These are phyloP conservation scores for Ophiothrix spiculata DNA, from an alignment of 35 echinoderm and acorn worm genomes.

Conservation along the genomic window DNA sequence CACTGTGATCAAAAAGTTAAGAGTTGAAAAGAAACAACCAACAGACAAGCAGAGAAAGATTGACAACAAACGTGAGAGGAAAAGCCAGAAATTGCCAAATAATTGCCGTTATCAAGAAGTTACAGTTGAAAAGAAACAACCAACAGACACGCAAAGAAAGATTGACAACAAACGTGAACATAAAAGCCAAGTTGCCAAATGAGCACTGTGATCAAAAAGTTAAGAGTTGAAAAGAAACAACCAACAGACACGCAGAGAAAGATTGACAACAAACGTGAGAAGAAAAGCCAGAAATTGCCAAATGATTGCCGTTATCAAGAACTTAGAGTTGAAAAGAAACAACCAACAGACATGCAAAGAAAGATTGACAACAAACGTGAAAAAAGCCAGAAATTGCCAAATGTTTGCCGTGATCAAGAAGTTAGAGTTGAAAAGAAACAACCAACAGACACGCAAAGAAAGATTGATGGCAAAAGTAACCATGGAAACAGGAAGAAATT, in stretches of 20 bases:
- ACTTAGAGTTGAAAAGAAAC: neutral
- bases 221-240: too few species aligned
- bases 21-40: too few species aligned
- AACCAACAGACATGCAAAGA: neutral
- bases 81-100: too few species aligned
- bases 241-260: too few species aligned
- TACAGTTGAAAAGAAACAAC: too few species aligned
- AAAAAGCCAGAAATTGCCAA: neutral
- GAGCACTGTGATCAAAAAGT: neutral
- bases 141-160: too few species aligned
- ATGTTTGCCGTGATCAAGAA: neutral
- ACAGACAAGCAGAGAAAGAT: too few species aligned
- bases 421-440: neutral
- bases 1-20: too few species aligned
- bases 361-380: neutral
- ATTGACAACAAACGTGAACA: neutral
- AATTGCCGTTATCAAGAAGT: too few species aligned
- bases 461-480: neutral
- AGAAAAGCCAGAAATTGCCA: neutral
- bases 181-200: neutral
- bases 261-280: too few species aligned
- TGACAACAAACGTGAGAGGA: too few species aligned
- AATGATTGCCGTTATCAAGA: too few species aligned
- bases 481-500: constrained; percentile 24
- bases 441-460: neutral